Evolutionary conservation across 2,113 vertebrate genomes (phyloP).

Genomic region (Phyllostomus hastatus): DNA sequence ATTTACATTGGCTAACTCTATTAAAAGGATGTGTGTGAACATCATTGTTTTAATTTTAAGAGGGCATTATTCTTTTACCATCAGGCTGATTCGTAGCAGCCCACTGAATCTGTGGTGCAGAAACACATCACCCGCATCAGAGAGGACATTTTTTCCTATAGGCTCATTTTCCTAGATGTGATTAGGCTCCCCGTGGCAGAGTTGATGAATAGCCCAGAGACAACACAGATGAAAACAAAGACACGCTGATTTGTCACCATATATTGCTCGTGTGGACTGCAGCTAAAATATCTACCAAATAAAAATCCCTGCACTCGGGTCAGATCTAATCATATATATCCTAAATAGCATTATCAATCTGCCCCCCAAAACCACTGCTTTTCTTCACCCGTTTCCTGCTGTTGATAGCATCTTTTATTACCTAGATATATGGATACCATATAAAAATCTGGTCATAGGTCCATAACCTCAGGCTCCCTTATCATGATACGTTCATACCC

Average conservation of each 20-base stretch:
- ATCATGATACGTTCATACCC: not conserved
- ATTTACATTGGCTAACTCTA: not conserved
- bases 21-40: not conserved
- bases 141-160: not conserved
- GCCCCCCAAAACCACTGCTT: not conserved
- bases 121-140: not conserved
- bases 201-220: not conserved
- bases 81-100: not conserved
- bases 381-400: not conserved
- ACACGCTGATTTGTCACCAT: not conserved
- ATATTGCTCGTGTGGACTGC: not conserved
- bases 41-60: not conserved
- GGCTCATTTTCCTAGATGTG: slow-evolving; percentile 15
- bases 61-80: not conserved
- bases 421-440: not conserved
- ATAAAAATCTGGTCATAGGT: not conserved
- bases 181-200: not conserved
- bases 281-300: not conserved
- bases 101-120: not conserved
- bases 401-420: slow-evolving; percentile 6
- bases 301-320: not conserved
- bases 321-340: not conserved
- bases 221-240: slow-evolving; percentile 15
- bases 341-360: not conserved
- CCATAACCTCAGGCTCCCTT: not conserved